phyloP scores from a whole-genome alignment of 2,797 vertebrate species.

The Cephalopachus bancanus region DNA sequence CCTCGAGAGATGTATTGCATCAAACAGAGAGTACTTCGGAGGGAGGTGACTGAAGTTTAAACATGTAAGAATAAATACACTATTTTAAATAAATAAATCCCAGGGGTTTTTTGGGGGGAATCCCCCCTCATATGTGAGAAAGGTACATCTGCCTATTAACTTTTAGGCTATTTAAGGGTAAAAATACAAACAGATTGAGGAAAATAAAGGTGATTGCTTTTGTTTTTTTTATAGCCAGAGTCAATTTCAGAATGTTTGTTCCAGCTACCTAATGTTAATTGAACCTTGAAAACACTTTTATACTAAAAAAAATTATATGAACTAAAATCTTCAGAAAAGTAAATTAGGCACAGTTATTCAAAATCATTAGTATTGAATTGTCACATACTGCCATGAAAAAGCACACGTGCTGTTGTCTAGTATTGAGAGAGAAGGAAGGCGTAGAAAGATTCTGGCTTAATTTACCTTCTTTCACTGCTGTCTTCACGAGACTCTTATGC shows the following conservation, averaged over 20 bases:
- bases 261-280: neutral
- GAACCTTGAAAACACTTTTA: conserved; percentile 17
- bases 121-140: neutral
- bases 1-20: too few relatives aligned
- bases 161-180: neutral
- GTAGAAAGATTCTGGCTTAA: neutral
- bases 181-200: conserved; percentile 26
- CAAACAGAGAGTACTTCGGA: too few relatives aligned
- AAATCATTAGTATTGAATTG: neutral
- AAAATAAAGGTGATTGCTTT: neutral
- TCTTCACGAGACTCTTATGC: neutral
- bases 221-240: neutral
- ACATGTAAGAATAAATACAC: too few relatives aligned
- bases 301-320: neutral
- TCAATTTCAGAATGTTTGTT: neutral
- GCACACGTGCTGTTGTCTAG: neutral
- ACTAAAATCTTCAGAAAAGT: conserved; percentile 14
- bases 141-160: neutral
- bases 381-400: neutral
- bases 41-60: too few relatives aligned
- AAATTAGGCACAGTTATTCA: neutral
- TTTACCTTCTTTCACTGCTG: neutral
- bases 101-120: too few relatives aligned
- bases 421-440: neutral
- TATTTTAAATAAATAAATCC: too few relatives aligned